phyloP scores from a whole-genome alignment of 2,113 vertebrate genomes.

The Vicugna pacos region DNA sequence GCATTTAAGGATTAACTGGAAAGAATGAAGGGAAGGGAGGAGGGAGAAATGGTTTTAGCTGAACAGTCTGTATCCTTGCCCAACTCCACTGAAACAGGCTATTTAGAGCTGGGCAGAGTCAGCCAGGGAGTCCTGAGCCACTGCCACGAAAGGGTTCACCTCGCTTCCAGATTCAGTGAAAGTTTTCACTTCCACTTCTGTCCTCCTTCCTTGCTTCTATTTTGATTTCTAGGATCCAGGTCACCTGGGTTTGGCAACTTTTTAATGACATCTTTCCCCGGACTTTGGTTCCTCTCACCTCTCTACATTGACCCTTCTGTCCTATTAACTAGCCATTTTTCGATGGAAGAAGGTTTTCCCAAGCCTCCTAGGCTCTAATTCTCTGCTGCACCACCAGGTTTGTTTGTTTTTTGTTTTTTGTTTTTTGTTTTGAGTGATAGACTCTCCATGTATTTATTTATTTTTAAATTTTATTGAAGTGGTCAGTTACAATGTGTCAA shows the following conservation, averaged over 20 bases:
- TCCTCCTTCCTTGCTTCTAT: neutral
- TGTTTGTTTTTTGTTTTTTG: no score
- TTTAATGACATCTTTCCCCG: neutral
- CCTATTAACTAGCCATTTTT: neutral
- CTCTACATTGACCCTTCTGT: neutral
- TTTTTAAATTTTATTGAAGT: no score
- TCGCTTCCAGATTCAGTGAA: neutral
- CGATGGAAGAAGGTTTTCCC: neutral
- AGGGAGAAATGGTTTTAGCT: neutral
- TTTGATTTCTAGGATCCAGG: neutral
- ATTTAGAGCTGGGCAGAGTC: neutral
- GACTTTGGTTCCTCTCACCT: neutral
- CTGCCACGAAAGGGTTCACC: neutral
- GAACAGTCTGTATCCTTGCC: neutral
- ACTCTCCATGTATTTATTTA: no score
- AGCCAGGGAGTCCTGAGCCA: neutral
- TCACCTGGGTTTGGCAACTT: neutral
- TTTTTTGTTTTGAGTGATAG: no score
- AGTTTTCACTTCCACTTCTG: neutral
- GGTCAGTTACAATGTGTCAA: no score
- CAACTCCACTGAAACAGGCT: neutral
- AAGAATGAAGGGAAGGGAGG: neutral
- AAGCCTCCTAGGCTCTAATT: neutral
- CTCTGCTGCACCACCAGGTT: neutral
- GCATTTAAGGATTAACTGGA: neutral